Evolutionary conservation across 2,888 invertebrate species (phyloP).

Genomic region (Tyria jacobaeae): DNA sequence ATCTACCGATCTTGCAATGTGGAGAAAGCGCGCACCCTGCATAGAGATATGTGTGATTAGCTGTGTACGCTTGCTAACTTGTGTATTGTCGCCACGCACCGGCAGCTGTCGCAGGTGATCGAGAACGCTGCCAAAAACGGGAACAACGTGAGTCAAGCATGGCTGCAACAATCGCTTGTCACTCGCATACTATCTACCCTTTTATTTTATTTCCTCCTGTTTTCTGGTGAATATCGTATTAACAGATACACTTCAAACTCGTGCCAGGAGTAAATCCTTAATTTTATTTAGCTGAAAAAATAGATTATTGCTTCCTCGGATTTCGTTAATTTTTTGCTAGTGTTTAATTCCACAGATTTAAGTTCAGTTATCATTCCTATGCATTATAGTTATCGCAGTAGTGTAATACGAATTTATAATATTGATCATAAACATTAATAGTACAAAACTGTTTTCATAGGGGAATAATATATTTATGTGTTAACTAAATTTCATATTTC

Average conservation of each 20-base stretch:
- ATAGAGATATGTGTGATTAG: slow-evolving; percentile 50
- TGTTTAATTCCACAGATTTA: neutral
- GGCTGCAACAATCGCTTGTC: slow-evolving; percentile 55
- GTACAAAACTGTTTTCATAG: neutral
- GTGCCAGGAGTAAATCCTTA: neutral
- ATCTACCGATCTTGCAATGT: neutral
- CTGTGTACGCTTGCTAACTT: slow-evolving; percentile 78
- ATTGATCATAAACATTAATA: neutral
- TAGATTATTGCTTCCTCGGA: slow-evolving; percentile 2
- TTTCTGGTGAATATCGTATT: slow-evolving; percentile 20
- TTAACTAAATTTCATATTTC: neutral
- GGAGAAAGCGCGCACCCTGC: slow-evolving; percentile 6
- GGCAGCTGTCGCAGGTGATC: slow-evolving; percentile 89
- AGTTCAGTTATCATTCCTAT: slow-evolving; percentile 2
- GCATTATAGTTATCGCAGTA: slow-evolving; percentile 4
- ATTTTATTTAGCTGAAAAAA: neutral
- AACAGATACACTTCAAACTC: neutral
- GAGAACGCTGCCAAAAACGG: slow-evolving; percentile 90
- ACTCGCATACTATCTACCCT: slow-evolving; percentile 33
- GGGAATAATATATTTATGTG: neutral
- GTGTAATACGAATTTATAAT: neutral
- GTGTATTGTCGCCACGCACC: slow-evolving; percentile 80
- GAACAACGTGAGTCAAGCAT: slow-evolving; percentile 87
- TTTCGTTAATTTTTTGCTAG: neutral
- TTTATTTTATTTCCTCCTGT: slow-evolving; percentile 17